A percentile compares a stretch with the other conserved stretches of the same genome.
phyloP scores from a whole-genome alignment of 2,113 vertebrate species.

The Rousettus leschenaultii region DNA sequence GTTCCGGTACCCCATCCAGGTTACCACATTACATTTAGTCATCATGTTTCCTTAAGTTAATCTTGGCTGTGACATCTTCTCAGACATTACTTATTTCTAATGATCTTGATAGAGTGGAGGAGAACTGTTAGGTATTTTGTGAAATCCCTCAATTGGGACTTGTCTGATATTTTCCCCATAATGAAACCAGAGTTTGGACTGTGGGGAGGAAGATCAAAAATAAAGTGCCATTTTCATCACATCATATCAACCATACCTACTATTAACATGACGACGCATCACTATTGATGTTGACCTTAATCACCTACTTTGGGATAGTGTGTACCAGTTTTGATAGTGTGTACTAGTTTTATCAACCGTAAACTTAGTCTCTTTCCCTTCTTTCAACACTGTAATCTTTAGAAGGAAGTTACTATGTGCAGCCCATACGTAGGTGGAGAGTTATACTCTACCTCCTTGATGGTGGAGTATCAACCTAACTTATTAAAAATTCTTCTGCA shows the following conservation, averaged over 20 bases:
- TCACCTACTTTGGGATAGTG: not conserved
- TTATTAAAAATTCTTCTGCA: not conserved
- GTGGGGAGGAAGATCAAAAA: not conserved
- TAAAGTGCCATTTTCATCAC: slow-evolving; percentile 10
- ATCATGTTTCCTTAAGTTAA: not conserved
- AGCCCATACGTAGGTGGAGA: not conserved
- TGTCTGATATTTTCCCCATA: not conserved
- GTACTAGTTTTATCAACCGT: not conserved
- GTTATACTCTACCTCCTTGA: not conserved
- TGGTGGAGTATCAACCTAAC: not conserved
- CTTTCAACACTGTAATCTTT: not conserved
- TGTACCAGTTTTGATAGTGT: not conserved
- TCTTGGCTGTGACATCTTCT: not conserved
- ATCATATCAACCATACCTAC: not conserved
- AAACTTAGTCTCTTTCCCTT: not conserved
- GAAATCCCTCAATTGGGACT: not conserved
- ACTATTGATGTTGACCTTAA: not conserved
- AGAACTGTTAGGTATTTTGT: not conserved
- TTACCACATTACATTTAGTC: not conserved
- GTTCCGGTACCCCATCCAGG: not conserved
- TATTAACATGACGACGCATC: not conserved
- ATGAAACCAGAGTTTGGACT: not conserved
- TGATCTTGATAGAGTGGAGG: not conserved
- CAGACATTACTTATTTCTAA: not conserved
- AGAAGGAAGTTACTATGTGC: not conserved